Percentiles rank a stretch among this genome's conserved stretches.
Conservation (phyloP, 2,113 vertebrate genomes). For the Plectropomus leopardus region DNA sequence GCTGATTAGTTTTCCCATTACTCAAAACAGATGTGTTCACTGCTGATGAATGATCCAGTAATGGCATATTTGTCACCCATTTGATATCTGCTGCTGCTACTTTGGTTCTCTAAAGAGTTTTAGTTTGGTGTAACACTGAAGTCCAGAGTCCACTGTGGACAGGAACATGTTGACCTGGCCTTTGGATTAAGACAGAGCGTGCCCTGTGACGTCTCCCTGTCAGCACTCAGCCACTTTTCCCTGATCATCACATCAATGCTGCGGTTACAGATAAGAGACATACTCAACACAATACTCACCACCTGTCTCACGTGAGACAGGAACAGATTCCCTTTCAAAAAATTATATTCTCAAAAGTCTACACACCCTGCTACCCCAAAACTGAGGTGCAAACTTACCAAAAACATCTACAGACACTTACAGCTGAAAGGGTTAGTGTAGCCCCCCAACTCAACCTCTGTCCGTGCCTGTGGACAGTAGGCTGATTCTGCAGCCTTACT, state of each 20-base stretch:
- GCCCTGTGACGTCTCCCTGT: constrained; percentile 23
- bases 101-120: constrained; percentile 50
- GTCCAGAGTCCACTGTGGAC: constrained; percentile 18
- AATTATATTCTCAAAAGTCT: constrained; percentile 32
- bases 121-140: constrained; percentile 7
- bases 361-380: not conserved
- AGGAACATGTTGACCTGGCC: not conserved
- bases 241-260: constrained; percentile 38
- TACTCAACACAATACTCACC: constrained; percentile 1
- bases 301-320: constrained; percentile 16
- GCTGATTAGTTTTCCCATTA: constrained; percentile 85
- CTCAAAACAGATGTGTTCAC: constrained; percentile 83
- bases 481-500: constrained; percentile 90
- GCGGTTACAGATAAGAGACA: constrained; percentile 17
- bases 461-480: constrained; percentile 70
- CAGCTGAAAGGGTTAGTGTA: constrained; percentile 77
- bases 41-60: constrained; percentile 84
- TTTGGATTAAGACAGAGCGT: constrained; percentile 8
- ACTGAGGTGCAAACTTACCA: constrained; percentile 37
- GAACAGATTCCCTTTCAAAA: constrained; percentile 5
- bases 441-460: constrained; percentile 21
- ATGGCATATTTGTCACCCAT: constrained; percentile 82
- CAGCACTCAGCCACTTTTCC: constrained; percentile 2
- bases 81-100: constrained; percentile 76
- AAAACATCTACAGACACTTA: constrained; percentile 69